Conservation (phyloP, 1,140 invertebrate species). For the Heliconius himera region DNA sequence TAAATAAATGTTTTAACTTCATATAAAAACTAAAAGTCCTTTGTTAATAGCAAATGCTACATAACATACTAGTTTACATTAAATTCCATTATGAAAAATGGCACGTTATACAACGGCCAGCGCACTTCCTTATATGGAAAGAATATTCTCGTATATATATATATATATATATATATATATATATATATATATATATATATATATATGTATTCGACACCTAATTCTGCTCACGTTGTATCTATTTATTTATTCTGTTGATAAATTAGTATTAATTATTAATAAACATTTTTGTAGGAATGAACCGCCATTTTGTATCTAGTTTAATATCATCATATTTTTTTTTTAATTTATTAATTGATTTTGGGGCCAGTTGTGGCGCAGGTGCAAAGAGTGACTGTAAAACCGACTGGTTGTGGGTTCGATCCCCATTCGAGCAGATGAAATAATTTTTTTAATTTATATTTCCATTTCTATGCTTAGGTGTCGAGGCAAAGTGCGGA, state of each 20-base stretch:
- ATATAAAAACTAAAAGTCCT: constrained; percentile 5
- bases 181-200: too few species aligned
- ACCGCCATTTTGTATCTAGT: too few species aligned
- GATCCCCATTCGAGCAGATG: too few species aligned
- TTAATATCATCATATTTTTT: too few species aligned
- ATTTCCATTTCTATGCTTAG: too few species aligned
- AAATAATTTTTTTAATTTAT: too few species aligned
- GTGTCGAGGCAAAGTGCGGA: too few species aligned
- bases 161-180: too few species aligned
- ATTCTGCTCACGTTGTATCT: constrained; percentile 26
- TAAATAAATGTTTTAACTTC: neutral
- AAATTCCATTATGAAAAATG: constrained; percentile 41
- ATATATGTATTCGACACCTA: constrained; percentile 58
- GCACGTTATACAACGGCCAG: constrained; percentile 49
- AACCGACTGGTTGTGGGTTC: too few species aligned
- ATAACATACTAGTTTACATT: constrained; percentile 14
- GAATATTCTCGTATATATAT: constrained; percentile 47
- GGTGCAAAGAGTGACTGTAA: too few species aligned
- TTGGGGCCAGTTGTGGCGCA: too few species aligned
- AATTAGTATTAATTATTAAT: neutral
- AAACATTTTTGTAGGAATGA: neutral
- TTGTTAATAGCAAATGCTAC: constrained; percentile 5
- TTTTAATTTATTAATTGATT: too few species aligned
- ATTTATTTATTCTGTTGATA: neutral
- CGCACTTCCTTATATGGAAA: constrained; percentile 52